Evolutionary conservation across 2,888 invertebrate species (phyloP), one percentile per base, ranked within the genome.

Genomic region (Notodonta dromedarius): DNA sequence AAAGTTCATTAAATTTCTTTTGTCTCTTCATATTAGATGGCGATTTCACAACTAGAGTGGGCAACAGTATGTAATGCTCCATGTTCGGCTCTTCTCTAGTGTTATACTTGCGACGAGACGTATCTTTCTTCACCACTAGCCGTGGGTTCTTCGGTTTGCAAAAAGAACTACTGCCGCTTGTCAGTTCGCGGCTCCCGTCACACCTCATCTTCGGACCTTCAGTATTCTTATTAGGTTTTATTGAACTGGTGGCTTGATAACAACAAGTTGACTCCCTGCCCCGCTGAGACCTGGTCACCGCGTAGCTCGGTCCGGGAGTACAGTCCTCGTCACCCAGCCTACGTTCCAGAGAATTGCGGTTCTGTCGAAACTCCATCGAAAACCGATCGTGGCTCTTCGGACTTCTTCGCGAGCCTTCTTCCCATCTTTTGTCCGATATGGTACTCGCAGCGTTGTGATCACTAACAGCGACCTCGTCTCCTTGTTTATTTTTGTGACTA

Each of bases 1-100:
- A 93, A 8, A 93, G 74, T 75, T 91, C 91, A 67, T 90, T 91
- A 59, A 93, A 93, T 71, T 90, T 91, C 71, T 89, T 93, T 63
- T 93, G 92, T 1, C 93, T 83, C 63, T 86, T 89, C 66, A 93
- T 79, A 73, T 92, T 93, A 13, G 93, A 92, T 14, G 92, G 89
- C 6, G 93, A 90, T 14, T 90, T 86, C 4, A 91, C 86, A 2
- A 93, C 93, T 56, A 93, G 76, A 8, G 93, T 92, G 5, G 93
- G 93, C 44, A 93, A 72, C 35, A 93, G 67, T 66, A 93, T 91
- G 66, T 84, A 92, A 74, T 89, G 91, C 62, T 93, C 91, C 0
- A 92, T 80, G 73, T 91, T 87, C 13, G 88, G 86, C 57, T 88
- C 86, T 50, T 88, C 88, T 61, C 78, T 86, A 2, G 70, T 46